phyloP scores from a whole-genome alignment of 2,888 invertebrate species.

The Apotomis turbidana region DNA sequence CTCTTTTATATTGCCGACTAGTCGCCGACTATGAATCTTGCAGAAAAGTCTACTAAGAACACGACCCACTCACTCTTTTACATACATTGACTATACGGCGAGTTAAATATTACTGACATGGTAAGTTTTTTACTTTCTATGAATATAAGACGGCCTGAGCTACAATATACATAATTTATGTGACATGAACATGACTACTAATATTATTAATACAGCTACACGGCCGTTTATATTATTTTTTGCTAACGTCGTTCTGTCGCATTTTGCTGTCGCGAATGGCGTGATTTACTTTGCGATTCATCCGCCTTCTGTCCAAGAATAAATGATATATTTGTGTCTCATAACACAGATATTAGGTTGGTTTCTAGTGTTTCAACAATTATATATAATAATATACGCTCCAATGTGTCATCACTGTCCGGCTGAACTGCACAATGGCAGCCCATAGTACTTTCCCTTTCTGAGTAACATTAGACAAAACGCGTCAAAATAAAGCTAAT shows the following conservation, averaged over 20 bases:
- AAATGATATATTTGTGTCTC: conserved; percentile 1
- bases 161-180: not conserved
- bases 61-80: no score
- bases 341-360: not conserved
- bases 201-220: conserved; percentile 7
- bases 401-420: no score
- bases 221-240: conserved; percentile 15
- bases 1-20: no score
- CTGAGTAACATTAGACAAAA: no score
- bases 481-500: no score
- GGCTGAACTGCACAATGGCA: no score
- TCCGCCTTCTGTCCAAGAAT: conserved; percentile 25
- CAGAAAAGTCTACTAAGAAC: no score
- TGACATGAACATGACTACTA: not conserved
- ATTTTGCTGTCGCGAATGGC: conserved; percentile 13
- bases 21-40: no score
- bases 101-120: no score
- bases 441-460: no score
- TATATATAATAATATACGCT: not conserved
- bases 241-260: conserved; percentile 4
- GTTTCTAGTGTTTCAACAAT: not conserved
- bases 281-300: conserved; percentile 25
- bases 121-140: no score
- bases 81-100: not conserved
- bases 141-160: no score